These are phyloP conservation scores for Fragum whitleyi DNA, from an alignment of 2,888 invertebrate species.

Conservation along the genomic window DNA sequence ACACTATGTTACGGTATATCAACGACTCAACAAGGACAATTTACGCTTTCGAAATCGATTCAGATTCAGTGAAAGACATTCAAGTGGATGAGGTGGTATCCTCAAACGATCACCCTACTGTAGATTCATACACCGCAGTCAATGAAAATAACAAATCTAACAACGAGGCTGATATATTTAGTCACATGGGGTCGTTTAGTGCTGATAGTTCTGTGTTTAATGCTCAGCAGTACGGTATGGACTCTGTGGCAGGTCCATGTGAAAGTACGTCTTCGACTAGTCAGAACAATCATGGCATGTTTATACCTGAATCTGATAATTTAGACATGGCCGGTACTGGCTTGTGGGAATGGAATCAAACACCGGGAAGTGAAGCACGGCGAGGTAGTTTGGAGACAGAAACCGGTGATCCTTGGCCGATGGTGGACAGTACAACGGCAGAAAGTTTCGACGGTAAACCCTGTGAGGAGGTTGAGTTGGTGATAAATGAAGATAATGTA, in stretches of 20 bases:
- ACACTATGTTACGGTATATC: constrained; percentile 86
- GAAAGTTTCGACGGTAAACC: background rate
- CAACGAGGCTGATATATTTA: constrained; percentile 53
- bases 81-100: background rate
- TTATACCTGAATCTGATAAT: background rate
- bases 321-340: constrained; percentile 63
- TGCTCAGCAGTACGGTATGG: background rate
- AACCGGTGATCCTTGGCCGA: constrained; percentile 28
- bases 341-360: constrained; percentile 67
- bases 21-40: constrained; percentile 85
- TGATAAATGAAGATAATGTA: constrained; percentile 30
- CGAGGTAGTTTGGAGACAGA: constrained; percentile 36
- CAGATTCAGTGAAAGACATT: constrained; percentile 14
- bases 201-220: constrained; percentile 10
- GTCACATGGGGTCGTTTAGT: constrained; percentile 64
- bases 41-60: constrained; percentile 84
- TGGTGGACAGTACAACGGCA: constrained; percentile 49
- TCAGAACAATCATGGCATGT: constrained; percentile 5
- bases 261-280: background rate
- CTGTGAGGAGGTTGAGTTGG: background rate
- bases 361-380: constrained; percentile 10
- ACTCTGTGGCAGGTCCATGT: background rate
- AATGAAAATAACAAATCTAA: constrained; percentile 5
- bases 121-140: constrained; percentile 10
- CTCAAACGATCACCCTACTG: background rate